phyloP scores from a whole-genome alignment of 2,113 vertebrate genomes.

The Mastomys natalensis region DNA sequence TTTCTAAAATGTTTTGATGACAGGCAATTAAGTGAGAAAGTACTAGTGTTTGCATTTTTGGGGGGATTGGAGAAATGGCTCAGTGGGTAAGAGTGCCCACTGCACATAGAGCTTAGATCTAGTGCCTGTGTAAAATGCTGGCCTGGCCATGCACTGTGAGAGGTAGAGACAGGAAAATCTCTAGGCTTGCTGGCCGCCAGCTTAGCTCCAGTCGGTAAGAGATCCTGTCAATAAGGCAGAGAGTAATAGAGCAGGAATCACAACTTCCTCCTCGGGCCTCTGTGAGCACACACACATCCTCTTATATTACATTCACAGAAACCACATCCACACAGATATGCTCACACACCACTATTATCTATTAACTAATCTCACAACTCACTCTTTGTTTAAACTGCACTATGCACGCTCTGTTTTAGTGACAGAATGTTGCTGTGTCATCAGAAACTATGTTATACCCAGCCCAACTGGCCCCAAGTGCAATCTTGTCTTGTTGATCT shows the following conservation, averaged over 20 bases:
- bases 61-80: not conserved
- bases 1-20: not conserved
- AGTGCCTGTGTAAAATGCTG: not conserved
- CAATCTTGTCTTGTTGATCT: not conserved
- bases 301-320: not conserved
- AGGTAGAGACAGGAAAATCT: not conserved
- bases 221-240: not conserved
- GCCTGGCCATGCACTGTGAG: not conserved
- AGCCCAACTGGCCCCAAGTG: too few relatives aligned
- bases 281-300: not conserved
- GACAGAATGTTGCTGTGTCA: not conserved
- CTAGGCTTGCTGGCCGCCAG: not conserved
- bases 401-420: not conserved
- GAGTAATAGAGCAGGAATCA: not conserved
- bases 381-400: not conserved
- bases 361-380: too few relatives aligned
- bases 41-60: not conserved
- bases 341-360: not conserved
- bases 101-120: not conserved
- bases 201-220: too few relatives aligned
- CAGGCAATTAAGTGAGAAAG: not conserved
- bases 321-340: not conserved
- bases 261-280: not conserved
- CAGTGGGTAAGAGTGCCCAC: not conserved
- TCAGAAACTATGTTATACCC: not conserved